phyloP scores from a whole-genome alignment of 2,888 invertebrate species.

The Dryadula phaetusa region DNA sequence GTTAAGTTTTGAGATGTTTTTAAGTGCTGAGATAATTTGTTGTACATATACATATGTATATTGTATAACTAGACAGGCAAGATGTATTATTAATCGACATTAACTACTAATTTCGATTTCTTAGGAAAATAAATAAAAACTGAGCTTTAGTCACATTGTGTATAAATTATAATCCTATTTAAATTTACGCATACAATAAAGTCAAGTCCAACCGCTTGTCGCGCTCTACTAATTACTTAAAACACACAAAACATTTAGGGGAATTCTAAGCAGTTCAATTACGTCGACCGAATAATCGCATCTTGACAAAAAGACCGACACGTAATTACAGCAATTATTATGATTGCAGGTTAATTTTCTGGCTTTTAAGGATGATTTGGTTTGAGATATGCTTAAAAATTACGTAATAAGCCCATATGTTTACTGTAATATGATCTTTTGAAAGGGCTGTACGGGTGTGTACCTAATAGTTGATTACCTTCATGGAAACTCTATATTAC shows the following conservation, averaged over 20 bases:
- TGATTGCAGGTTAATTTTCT: slow-evolving; percentile 21
- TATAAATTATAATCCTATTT: background rate
- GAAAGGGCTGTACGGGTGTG: slow-evolving; percentile 8
- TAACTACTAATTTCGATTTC: no score
- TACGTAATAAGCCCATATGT: slow-evolving; percentile 2
- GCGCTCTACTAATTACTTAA: slow-evolving; percentile 18
- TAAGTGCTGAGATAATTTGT: no score
- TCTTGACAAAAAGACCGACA: slow-evolving; percentile 34
- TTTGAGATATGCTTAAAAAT: background rate
- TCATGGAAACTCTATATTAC: slow-evolving; percentile 10
- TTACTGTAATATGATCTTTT: slow-evolving; percentile 12
- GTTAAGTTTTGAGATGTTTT: no score
- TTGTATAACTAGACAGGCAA: no score
- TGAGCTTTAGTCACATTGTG: no score
- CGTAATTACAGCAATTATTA: slow-evolving; percentile 29
- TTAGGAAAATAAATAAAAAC: no score
- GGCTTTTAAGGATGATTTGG: slow-evolving; percentile 15
- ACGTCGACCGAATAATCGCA: slow-evolving; percentile 22
- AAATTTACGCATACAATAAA: slow-evolving; percentile 4
- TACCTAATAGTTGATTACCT: slow-evolving; percentile 14
- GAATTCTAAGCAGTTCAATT: slow-evolving; percentile 24
- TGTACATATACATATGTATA: no score
- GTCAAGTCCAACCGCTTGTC: slow-evolving; percentile 22
- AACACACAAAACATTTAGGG: slow-evolving; percentile 24
- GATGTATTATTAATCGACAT: no score